Conservation (phyloP, 2,113 vertebrate genomes). For the Platichthys stellatus region DNA sequence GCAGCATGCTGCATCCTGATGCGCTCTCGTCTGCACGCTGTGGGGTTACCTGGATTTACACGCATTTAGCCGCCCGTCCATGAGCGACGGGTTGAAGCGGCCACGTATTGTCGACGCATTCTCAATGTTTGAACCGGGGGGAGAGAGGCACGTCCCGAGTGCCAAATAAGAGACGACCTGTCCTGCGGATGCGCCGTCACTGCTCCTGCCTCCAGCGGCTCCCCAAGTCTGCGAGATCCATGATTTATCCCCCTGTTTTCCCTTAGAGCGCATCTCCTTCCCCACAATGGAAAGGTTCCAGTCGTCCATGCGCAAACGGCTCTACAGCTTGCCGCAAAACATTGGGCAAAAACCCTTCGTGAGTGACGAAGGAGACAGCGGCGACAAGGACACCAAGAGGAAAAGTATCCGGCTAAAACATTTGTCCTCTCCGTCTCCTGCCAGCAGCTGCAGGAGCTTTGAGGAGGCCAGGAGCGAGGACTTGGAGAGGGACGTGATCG, state of each 20-base stretch:
- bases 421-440: constrained; percentile 84
- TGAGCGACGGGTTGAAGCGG: constrained; percentile 54
- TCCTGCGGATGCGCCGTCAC: constrained; percentile 75
- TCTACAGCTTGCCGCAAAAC: constrained; percentile 97
- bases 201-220: constrained; percentile 57
- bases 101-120: constrained; percentile 60
- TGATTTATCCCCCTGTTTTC: constrained; percentile 57
- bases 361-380: constrained; percentile 87
- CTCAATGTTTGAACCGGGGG: constrained; percentile 66
- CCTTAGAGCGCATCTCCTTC: constrained; percentile 43
- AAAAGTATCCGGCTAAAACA: constrained; percentile 94
- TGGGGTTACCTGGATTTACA: constrained; percentile 65
- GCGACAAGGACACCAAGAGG: constrained; percentile 89
- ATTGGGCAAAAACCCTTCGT: constrained; percentile 89
- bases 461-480: constrained; percentile 79
- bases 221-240: constrained; percentile 56
- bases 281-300: constrained; percentile 91
- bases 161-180: constrained; percentile 68
- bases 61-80: constrained; percentile 30
- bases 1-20: constrained; percentile 78
- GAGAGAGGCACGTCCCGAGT: constrained; percentile 71
- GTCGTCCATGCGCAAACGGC: constrained; percentile 96
- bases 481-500: constrained; percentile 83
- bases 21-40: constrained; percentile 65
- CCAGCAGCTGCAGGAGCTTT: constrained; percentile 79